Percentiles rank a stretch among this genome's conserved stretches.
These are phyloP conservation scores for Penaeus chinensis DNA, from an alignment of 1,140 invertebrate genomes.

Conservation along the genomic window DNA sequence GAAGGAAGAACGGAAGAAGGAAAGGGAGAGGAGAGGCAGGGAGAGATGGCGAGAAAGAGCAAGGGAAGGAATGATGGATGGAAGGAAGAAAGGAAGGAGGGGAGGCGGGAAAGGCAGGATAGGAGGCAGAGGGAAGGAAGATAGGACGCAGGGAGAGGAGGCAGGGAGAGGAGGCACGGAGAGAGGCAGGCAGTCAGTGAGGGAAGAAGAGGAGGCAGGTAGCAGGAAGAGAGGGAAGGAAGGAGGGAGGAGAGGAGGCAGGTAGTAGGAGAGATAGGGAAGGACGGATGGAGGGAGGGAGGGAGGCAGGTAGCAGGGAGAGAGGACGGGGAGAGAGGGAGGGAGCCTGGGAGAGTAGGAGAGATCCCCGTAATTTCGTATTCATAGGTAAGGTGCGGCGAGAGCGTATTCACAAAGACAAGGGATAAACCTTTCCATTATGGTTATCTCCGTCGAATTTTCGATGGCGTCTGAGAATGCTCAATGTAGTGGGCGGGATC, in stretches of 20 bases:
- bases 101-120: too few species aligned
- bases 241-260: neutral
- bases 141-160: neutral
- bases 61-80: neutral
- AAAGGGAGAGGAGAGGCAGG: neutral
- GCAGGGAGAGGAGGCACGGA: neutral
- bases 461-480: too few species aligned
- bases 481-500: too few species aligned
- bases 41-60: neutral
- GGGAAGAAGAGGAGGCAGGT: neutral
- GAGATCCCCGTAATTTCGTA: conserved; percentile 1
- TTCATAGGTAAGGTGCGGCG: too few species aligned
- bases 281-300: neutral
- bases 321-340: too few species aligned
- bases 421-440: too few species aligned
- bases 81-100: neutral
- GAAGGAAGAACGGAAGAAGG: too few species aligned
- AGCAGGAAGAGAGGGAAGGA: too few species aligned
- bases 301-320: neutral
- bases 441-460: too few species aligned
- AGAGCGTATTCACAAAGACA: too few species aligned
- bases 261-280: neutral
- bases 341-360: neutral
- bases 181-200: neutral
- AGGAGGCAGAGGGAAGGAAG: conserved; percentile 20